A percentile compares a stretch with the other conserved stretches of the same genome.
phyloP scores from a whole-genome alignment of 2,888 invertebrate species.

The Erpobdella octoculata region DNA sequence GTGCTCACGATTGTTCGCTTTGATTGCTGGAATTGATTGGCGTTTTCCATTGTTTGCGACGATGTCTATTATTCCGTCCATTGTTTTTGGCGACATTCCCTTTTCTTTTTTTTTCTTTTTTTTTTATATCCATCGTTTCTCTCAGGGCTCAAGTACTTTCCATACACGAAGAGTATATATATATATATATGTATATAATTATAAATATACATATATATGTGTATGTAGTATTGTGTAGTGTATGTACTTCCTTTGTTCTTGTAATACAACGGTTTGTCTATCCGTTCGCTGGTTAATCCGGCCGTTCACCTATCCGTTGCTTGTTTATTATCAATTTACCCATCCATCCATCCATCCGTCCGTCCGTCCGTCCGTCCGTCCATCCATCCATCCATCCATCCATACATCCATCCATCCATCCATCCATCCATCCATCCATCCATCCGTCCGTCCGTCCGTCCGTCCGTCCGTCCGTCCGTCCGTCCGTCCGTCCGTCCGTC shows the following conservation, averaged over 20 bases:
- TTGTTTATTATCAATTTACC: not conserved
- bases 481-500: not conserved
- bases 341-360: not conserved
- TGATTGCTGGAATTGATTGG: constrained; percentile 5
- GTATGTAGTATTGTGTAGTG: no score
- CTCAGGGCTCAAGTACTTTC: no score
- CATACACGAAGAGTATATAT: no score
- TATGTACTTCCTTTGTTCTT: no score
- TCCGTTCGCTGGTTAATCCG: no score
- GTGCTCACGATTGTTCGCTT: not conserved
- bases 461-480: not conserved
- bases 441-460: not conserved
- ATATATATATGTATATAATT: no score
- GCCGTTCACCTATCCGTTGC: no score
- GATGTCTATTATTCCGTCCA: not conserved
- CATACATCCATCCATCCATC: not conserved
- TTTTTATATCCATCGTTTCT: no score
- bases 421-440: not conserved
- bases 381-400: not conserved
- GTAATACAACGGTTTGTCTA: no score
- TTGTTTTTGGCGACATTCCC: no score
- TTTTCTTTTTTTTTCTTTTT: no score
- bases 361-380: not conserved
- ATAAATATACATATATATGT: no score
- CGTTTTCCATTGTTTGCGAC: not conserved